Conservation (phyloP, 2,113 vertebrate species). For the Mola mola region DNA sequence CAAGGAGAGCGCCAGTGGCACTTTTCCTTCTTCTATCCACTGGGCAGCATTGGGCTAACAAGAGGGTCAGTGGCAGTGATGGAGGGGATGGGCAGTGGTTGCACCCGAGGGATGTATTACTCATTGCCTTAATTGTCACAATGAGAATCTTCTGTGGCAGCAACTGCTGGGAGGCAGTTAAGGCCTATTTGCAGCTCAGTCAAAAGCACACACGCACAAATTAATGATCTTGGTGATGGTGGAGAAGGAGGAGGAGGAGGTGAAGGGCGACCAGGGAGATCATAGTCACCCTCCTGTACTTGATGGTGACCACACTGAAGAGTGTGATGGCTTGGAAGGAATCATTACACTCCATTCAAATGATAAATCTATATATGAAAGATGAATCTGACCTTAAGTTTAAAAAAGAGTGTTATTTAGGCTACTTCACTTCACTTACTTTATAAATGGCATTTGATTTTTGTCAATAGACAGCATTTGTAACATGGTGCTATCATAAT, state of each 20-base stretch:
- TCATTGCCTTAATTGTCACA: slow-evolving; percentile 67
- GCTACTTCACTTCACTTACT: no score
- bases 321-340: slow-evolving; percentile 15
- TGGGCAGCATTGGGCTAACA: slow-evolving; percentile 51
- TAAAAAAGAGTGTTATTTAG: background rate
- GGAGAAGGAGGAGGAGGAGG: slow-evolving; percentile 24
- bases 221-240: slow-evolving; percentile 39
- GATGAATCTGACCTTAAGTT: slow-evolving; percentile 16
- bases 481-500: no score
- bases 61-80: slow-evolving; percentile 69
- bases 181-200: slow-evolving; percentile 70
- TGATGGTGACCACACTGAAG: slow-evolving; percentile 11
- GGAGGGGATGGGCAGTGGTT: slow-evolving; percentile 52
- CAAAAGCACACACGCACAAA: slow-evolving; percentile 50
- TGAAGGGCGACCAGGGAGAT: slow-evolving; percentile 9
- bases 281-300: slow-evolving; percentile 31
- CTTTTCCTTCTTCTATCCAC: slow-evolving; percentile 31
- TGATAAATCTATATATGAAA: slow-evolving; percentile 23
- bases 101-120: slow-evolving; percentile 62
- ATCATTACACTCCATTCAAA: slow-evolving; percentile 27
- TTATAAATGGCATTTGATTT: no score
- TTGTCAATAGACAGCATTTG: no score
- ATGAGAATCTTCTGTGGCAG: slow-evolving; percentile 72
- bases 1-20: slow-evolving; percentile 49
- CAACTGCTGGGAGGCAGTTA: slow-evolving; percentile 67